These are phyloP conservation scores for Ptiloglossa arizonensis DNA, from an alignment of 1,140 invertebrate genomes.

Conservation along the genomic window DNA sequence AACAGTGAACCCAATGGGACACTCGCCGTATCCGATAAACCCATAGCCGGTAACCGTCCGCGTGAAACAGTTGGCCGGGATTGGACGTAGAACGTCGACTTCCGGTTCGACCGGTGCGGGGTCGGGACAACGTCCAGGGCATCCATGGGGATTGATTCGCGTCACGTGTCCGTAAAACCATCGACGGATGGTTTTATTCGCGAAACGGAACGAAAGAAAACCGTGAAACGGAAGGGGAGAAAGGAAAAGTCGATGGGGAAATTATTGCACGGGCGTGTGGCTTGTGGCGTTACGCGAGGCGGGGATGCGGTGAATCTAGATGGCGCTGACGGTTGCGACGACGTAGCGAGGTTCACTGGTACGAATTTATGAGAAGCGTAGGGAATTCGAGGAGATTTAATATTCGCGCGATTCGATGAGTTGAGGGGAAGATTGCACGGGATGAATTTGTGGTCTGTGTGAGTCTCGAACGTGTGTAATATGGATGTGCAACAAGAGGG, in stretches of 20 bases:
- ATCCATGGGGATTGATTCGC: too few species aligned
- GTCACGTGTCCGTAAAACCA: constrained; percentile 55
- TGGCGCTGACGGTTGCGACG: neutral
- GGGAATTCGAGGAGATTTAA: too few species aligned
- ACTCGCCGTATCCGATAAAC: constrained; percentile 13
- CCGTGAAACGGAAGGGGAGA: neutral
- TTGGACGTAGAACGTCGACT: neutral
- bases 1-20: neutral
- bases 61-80: neutral
- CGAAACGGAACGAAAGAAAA: constrained; percentile 28
- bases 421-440: too few species aligned
- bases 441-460: too few species aligned
- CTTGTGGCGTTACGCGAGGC: too few species aligned
- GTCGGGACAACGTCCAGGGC: too few species aligned
- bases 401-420: too few species aligned
- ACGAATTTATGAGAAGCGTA: too few species aligned
- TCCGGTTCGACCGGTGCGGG: neutral
- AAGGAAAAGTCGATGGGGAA: neutral
- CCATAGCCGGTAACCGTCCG: neutral
- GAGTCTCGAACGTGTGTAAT: too few species aligned
- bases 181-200: neutral
- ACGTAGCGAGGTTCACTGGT: too few species aligned
- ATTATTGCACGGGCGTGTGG: neutral
- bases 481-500: too few species aligned
- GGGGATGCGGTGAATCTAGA: neutral